These are phyloP conservation scores for Lymantria dispar DNA, from an alignment of 2,888 invertebrate genomes.

Conservation along the genomic window DNA sequence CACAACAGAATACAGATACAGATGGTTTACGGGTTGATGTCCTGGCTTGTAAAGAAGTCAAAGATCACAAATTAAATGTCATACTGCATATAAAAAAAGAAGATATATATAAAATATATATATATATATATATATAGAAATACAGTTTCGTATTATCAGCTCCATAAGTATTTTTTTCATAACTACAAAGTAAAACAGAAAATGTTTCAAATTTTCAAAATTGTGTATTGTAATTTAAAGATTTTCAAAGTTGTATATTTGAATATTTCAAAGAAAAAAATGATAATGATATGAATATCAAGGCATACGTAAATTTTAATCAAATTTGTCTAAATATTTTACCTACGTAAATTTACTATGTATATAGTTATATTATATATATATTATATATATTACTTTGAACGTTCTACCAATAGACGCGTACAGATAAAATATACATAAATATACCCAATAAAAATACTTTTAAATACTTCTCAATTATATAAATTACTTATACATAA, in stretches of 20 bases:
- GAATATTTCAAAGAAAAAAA: conserved; percentile 4
- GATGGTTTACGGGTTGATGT: too few relatives aligned
- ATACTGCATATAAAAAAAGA: too few relatives aligned
- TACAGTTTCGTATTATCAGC: too few relatives aligned
- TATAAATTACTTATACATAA: conserved; percentile 29
- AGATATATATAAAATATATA: too few relatives aligned
- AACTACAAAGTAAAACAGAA: too few relatives aligned
- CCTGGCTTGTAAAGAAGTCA: too few relatives aligned
- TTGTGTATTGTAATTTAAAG: neutral
- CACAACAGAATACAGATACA: too few relatives aligned
- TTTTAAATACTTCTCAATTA: conserved; percentile 28
- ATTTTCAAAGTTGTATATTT: neutral
- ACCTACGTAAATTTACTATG: conserved; percentile 8
- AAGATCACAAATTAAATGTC: too few relatives aligned
- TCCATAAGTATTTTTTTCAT: too few relatives aligned
- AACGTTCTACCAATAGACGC: conserved; percentile 5
- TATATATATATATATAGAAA: too few relatives aligned
- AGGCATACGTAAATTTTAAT: neutral
- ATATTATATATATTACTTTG: conserved; percentile 8
- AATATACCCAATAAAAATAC: conserved; percentile 11
- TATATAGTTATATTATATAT: too few relatives aligned
- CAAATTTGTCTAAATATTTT: conserved; percentile 12
- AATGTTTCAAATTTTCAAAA: neutral
- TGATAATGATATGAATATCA: neutral
- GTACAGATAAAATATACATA: conserved; percentile 9